Evolutionary conservation across 2,888 invertebrate genomes (phyloP), one percentile per base, ranked within the genome.

Genomic region (Synergus laeviventris): DNA sequence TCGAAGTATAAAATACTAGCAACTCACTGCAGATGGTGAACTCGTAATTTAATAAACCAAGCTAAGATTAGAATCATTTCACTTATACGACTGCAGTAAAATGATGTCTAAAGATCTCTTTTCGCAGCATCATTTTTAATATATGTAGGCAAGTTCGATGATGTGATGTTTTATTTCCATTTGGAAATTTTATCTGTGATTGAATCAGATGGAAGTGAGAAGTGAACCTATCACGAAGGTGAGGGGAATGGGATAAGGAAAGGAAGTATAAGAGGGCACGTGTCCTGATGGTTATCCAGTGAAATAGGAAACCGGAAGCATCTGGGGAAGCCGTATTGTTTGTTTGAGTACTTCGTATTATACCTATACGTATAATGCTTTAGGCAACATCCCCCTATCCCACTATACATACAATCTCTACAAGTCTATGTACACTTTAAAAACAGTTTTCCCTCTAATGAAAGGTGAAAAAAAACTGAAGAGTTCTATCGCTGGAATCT

Each of bases 251-350:
- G 73, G 75, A 49, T 39, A 79, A 74, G 76, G 74, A 70, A 81
- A 87, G 86, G 86, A 87, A 86, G 84, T 79, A 83, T n/a, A n/a
- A n/a, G n/a, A 83, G 85, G 83, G 86, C 89, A 87, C 89, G 88
- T 87, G 89, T 86, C 86, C 85, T 82, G 82, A 81, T 81, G 85
- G 84, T 84, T 87, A 89, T 87, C 87, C 86, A 84, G 84, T 89
- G 90, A 89, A 90, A 90, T 90, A 89, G 89, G 90, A 90, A 89
- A 90, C 90, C 89, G 89, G 90, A 90, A 89, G 89, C 89, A 90
- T 90, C 87, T 90, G 90, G 87, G 85, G 87, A 88, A 89, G 88
- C 87, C 86, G 87, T 87, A 90, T 89, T 89, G 89, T 89, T 90
- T 89, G 88, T 85, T 85, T 84, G 86, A 82, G 84, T n/a, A 49